A percentile compares a stretch with the other conserved stretches of the same genome.
Conservation (phyloP, 2,888 invertebrate genomes). For the Melanchra persicariae region DNA sequence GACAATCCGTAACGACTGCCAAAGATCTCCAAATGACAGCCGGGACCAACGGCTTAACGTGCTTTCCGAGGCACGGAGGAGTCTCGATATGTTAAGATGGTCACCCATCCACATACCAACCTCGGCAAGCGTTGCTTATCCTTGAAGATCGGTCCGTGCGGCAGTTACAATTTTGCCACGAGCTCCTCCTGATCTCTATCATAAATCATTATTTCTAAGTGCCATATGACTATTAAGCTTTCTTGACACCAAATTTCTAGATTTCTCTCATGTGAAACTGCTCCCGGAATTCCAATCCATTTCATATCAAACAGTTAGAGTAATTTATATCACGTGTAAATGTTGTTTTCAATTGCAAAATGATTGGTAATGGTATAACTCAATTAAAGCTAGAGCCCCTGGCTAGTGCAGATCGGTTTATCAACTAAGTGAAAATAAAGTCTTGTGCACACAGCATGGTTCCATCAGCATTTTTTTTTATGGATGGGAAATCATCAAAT, state of each 20-base stretch:
- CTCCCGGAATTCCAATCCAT: neutral
- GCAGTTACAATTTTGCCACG: too few relatives aligned
- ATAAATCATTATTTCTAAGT: too few relatives aligned
- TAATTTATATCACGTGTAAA: constrained; percentile 3
- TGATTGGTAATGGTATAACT: constrained; percentile 63
- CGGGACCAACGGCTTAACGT: too few relatives aligned
- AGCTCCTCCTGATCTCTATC: neutral
- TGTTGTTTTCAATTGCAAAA: constrained; percentile 34
- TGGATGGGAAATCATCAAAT: too few relatives aligned
- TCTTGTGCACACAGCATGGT: neutral
- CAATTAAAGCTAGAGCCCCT: constrained; percentile 62
- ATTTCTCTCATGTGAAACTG: neutral
- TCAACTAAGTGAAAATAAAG: constrained; percentile 38
- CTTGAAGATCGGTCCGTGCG: too few relatives aligned
- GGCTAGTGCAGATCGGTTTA: constrained; percentile 26
- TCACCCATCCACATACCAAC: too few relatives aligned
- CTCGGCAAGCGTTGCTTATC: too few relatives aligned
- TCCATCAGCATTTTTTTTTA: too few relatives aligned
- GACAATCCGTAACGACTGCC: too few relatives aligned
- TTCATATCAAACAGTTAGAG: neutral
- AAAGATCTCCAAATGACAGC: too few relatives aligned
- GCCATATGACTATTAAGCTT: neutral
- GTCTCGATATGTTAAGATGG: too few relatives aligned
- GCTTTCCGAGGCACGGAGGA: too few relatives aligned
- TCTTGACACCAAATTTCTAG: neutral